A percentile compares a stretch with the other conserved stretches of the same genome.
Evolutionary conservation across 2,797 vertebrate genomes (phyloP).

Genomic region (Scleropages formosus): DNA sequence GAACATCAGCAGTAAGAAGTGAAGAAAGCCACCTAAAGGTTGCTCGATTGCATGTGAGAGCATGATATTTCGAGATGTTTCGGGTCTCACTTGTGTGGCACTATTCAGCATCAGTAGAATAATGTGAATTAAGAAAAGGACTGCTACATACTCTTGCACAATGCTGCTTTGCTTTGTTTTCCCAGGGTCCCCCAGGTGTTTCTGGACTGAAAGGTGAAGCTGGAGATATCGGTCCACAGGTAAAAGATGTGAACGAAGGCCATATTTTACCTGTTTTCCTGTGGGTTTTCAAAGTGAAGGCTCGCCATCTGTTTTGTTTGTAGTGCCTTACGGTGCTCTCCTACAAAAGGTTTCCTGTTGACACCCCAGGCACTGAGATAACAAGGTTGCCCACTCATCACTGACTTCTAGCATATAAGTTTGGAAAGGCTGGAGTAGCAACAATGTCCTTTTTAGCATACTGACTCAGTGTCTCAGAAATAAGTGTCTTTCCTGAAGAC

Average conservation of each 20-base stretch:
- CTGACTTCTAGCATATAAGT: no score
- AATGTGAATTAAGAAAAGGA: background rate
- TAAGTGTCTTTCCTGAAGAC: background rate
- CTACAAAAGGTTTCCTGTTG: background rate
- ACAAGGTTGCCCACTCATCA: no score
- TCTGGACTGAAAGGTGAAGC: slow-evolving; percentile 88
- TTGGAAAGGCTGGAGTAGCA: background rate
- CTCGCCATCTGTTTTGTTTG: background rate
- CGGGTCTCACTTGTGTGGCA: no score
- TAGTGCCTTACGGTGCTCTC: background rate
- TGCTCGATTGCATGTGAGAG: background rate
- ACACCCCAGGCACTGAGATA: background rate
- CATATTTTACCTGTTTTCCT: background rate
- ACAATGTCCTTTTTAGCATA: background rate
- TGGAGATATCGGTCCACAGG: slow-evolving; percentile 90
- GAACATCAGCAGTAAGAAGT: background rate
- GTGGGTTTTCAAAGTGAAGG: background rate
- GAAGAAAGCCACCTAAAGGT: background rate
- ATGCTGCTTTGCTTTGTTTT: background rate
- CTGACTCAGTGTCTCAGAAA: background rate
- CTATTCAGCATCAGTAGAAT: background rate
- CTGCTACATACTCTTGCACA: background rate
- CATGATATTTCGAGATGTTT: no score
- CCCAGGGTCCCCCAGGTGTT: slow-evolving; percentile 84
- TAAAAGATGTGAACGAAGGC: slow-evolving; percentile 44